phyloP scores from a whole-genome alignment of 2,797 vertebrate species.

The Pampus argenteus region DNA sequence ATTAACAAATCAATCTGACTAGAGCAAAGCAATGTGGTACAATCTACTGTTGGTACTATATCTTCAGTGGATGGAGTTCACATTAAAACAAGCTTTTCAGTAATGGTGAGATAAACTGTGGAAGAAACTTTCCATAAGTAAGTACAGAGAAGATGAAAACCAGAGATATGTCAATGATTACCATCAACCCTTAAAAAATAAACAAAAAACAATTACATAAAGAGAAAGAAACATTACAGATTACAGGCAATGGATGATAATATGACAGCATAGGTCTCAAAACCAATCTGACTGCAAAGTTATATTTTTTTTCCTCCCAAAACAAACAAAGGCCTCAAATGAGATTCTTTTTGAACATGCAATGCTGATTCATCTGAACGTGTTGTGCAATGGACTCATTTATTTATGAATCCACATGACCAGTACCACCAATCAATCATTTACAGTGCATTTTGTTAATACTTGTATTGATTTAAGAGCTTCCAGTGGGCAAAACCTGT shows the following conservation, averaged over 20 bases:
- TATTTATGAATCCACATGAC: slow-evolving; percentile 68
- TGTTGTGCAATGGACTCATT: slow-evolving; percentile 71
- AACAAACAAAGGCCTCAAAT: slow-evolving; percentile 70
- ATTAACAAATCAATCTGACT: slow-evolving; percentile 70
- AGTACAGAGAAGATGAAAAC: slow-evolving; percentile 51
- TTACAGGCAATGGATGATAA: slow-evolving; percentile 47
- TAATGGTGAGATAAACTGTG: slow-evolving; percentile 42
- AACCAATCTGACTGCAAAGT: slow-evolving; percentile 68
- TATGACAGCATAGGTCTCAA: slow-evolving; percentile 69
- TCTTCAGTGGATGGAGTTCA: slow-evolving; percentile 64
- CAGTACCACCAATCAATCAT: slow-evolving; percentile 65
- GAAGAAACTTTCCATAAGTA: slow-evolving; percentile 49
- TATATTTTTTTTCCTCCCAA: slow-evolving; percentile 52
- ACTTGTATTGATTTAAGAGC: slow-evolving; percentile 70
- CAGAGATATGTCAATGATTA: slow-evolving; percentile 60
- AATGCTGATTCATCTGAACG: slow-evolving; percentile 74
- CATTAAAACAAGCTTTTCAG: slow-evolving; percentile 31
- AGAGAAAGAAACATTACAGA: slow-evolving; percentile 53
- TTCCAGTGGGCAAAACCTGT: slow-evolving; percentile 67
- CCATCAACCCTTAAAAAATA: slow-evolving; percentile 46
- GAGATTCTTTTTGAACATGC: slow-evolving; percentile 72
- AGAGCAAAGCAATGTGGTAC: slow-evolving; percentile 63
- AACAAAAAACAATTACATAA: slow-evolving; percentile 45
- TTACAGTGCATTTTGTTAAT: slow-evolving; percentile 76
- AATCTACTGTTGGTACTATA: slow-evolving; percentile 70